Conservation (phyloP, 2,113 vertebrate species). For the Coracopsis vasa region DNA sequence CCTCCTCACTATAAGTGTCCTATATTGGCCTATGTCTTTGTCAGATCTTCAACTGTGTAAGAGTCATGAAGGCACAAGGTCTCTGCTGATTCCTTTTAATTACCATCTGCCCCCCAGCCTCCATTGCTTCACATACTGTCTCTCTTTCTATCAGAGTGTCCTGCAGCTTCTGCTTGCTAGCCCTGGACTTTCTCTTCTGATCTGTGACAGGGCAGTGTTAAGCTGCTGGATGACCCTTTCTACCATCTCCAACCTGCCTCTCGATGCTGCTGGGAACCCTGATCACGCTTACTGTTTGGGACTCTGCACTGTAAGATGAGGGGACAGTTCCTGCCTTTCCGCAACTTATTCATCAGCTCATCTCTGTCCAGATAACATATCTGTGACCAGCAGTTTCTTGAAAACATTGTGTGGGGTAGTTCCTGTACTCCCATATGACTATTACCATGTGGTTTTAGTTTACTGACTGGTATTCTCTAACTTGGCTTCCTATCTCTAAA, state of each 20-base stretch:
- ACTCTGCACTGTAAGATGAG: neutral
- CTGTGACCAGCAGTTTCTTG: neutral
- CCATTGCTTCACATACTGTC: neutral
- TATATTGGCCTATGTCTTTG: neutral
- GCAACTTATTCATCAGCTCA: neutral
- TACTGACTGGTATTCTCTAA: neutral
- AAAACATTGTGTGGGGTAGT: neutral
- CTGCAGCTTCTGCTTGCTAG: neutral
- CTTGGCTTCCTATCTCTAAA: neutral
- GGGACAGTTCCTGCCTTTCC: neutral
- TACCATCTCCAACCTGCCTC: neutral
- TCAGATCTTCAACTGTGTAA: neutral
- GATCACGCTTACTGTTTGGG: neutral
- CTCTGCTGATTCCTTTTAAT: neutral
- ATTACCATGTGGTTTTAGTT: slow-evolving; percentile 10
- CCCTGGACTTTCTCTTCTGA: neutral
- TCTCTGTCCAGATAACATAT: neutral
- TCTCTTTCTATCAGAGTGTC: neutral
- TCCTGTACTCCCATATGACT: neutral
- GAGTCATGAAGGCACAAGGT: neutral
- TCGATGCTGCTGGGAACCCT: neutral
- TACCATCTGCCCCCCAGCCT: neutral
- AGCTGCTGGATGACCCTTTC: neutral
- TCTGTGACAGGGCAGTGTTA: neutral
- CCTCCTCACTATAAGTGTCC: neutral